phyloP scores from a whole-genome alignment of 1,140 invertebrate genomes.

The Diabrotica virgifera region DNA sequence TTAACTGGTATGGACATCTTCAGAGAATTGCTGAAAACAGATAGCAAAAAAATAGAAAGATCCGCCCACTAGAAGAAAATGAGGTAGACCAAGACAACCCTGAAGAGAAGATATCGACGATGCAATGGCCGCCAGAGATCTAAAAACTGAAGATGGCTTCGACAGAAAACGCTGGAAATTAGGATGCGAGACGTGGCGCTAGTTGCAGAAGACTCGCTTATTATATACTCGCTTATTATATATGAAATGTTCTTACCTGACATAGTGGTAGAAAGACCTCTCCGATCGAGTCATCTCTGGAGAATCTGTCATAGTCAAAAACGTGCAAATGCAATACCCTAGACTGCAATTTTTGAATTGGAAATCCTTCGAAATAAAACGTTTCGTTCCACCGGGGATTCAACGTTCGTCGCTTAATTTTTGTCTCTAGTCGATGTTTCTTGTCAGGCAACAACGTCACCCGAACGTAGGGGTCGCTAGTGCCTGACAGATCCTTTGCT shows the following conservation, averaged over 20 bases:
- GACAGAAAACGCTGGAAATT: too few relatives aligned
- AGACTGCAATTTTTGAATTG: constrained; percentile 88
- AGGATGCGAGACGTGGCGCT: too few relatives aligned
- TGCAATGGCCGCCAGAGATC: too few relatives aligned
- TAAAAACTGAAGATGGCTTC: too few relatives aligned
- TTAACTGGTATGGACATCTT: too few relatives aligned
- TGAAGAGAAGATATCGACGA: too few relatives aligned
- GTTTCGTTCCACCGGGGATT: constrained; percentile 98
- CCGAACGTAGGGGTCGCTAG: constrained; percentile 88
- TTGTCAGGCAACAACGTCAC: constrained; percentile 94
- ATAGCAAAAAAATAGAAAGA: too few relatives aligned
- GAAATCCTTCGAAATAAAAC: constrained; percentile 95
- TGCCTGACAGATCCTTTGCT: constrained; percentile 91
- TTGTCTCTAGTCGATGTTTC: constrained; percentile 93
- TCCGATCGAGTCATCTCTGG: constrained; percentile 92
- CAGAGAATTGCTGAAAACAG: too few relatives aligned
- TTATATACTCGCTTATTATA: too few relatives aligned
- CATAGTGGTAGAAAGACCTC: constrained; percentile 91
- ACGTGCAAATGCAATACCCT: constrained; percentile 91
- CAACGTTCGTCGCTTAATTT: constrained; percentile 91
- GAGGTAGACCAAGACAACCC: too few relatives aligned
- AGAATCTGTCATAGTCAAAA: constrained; percentile 94
- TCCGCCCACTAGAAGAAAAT: too few relatives aligned
- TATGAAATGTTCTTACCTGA: constrained; percentile 69
- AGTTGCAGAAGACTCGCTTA: too few relatives aligned